These are phyloP conservation scores for Tethya wilhelma DNA, from an alignment of 37 sponge, comb jelly and placozoan species.

Conservation along the genomic window DNA sequence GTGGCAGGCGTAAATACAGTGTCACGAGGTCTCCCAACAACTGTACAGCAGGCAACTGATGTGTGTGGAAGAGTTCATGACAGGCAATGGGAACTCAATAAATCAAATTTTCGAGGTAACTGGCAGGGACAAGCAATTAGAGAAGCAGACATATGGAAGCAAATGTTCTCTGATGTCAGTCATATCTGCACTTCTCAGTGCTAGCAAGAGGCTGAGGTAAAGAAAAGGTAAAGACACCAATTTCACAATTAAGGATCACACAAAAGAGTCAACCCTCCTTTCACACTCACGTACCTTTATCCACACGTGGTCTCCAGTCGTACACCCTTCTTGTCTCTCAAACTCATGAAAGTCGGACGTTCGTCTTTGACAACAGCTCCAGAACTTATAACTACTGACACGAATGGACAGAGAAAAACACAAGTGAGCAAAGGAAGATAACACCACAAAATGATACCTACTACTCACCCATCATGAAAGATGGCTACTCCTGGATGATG, in stretches of 20 bases:
- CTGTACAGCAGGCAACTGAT: too few relatives aligned
- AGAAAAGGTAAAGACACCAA: background rate
- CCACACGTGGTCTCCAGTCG: conserved; percentile 87
- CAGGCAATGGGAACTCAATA: too few relatives aligned
- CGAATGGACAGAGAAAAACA: background rate
- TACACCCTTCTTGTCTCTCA: conserved; percentile 85
- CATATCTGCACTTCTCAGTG: conserved; percentile 46
- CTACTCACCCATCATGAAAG: conserved; percentile 92
- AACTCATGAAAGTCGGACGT: conserved; percentile 95
- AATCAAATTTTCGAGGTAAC: too few relatives aligned
- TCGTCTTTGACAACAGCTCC: conserved; percentile 89
- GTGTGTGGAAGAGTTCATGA: too few relatives aligned
- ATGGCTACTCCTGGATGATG: conserved; percentile 91
- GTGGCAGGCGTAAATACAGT: conserved; percentile 12
- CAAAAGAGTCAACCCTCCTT: background rate
- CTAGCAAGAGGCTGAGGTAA: background rate
- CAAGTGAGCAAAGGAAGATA: background rate
- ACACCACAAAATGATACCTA: background rate
- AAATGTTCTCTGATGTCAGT: conserved; percentile 83
- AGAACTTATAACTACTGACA: conserved; percentile 90
- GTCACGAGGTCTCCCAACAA: conserved; percentile 25
- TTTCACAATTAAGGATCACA: background rate
- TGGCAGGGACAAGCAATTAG: conserved; percentile 77
- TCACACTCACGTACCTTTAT: conserved; percentile 29
- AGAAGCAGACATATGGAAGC: conserved; percentile 76